These are phyloP conservation scores for Aleiodes leptofemur DNA, from an alignment of 2,888 invertebrate species.

Conservation along the genomic window DNA sequence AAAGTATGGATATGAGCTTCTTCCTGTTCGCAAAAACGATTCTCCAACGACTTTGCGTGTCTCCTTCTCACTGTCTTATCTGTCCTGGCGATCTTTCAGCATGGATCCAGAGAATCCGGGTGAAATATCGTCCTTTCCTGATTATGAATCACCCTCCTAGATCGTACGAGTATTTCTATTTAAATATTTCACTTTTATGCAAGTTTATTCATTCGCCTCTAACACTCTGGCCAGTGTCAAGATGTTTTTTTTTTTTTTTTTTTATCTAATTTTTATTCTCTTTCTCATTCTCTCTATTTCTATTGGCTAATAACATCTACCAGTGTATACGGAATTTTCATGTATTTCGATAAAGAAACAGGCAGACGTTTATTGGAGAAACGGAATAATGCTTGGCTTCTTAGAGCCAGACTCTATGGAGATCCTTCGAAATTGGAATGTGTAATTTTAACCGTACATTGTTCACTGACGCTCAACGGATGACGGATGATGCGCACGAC, in stretches of 20 bases:
- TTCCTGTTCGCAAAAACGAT: constrained; percentile 41
- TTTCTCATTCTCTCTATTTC: background rate
- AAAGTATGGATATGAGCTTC: constrained; percentile 46
- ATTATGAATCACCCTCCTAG: constrained; percentile 65
- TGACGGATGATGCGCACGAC: constrained; percentile 63
- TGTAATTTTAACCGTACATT: constrained; percentile 66
- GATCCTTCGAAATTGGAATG: constrained; percentile 67
- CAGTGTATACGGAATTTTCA: background rate
- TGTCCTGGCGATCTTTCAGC: constrained; percentile 60
- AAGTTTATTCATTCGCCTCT: background rate
- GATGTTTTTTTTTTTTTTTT: background rate
- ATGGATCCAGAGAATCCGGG: constrained; percentile 58
- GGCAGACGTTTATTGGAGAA: constrained; percentile 45
- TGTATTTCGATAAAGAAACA: constrained; percentile 25
- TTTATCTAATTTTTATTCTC: constrained; percentile 43
- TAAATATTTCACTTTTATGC: background rate
- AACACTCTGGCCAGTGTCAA: background rate
- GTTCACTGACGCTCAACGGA: constrained; percentile 56
- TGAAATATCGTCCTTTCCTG: constrained; percentile 71
- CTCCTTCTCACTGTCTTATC: constrained; percentile 62
- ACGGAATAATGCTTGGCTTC: constrained; percentile 36
- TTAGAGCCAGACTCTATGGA: constrained; percentile 50
- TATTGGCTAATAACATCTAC: constrained; percentile 13
- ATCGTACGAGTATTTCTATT: constrained; percentile 36
- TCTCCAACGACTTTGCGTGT: constrained; percentile 63